Percentiles rank a stretch among this genome's conserved stretches.
Conservation (phyloP, 2,888 invertebrate genomes). For the Erynnis tages region DNA sequence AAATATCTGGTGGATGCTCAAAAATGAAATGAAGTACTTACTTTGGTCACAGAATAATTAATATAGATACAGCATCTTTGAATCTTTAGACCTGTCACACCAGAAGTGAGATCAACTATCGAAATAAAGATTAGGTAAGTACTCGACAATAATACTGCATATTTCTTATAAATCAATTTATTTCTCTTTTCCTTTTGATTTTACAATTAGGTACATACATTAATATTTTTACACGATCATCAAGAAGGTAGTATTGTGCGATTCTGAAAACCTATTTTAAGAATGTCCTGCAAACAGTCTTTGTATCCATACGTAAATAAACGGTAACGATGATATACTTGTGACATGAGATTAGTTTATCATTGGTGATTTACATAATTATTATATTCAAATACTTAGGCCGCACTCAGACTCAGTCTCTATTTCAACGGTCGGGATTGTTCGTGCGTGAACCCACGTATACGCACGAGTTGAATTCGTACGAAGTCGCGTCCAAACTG, state of each 20-base stretch:
- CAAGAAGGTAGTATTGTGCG: conserved; percentile 65
- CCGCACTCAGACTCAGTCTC: too few species aligned
- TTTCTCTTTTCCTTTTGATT: conserved; percentile 37
- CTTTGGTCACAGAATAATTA: too few species aligned
- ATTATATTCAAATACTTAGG: neutral
- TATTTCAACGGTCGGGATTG: too few species aligned
- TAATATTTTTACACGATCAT: conserved; percentile 43
- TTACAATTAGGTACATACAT: conserved; percentile 62
- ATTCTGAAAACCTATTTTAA: conserved; percentile 4
- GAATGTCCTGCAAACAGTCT: conserved; percentile 33
- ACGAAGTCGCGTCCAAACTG: too few species aligned
- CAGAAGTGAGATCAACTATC: too few species aligned
- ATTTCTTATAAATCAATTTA: conserved; percentile 48
- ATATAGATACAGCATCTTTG: too few species aligned
- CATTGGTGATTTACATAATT: neutral
- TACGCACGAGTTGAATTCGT: neutral
- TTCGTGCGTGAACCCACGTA: too few species aligned
- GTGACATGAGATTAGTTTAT: neutral
- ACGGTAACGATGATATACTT: neutral
- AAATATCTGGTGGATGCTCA: too few species aligned
- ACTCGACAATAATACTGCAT: too few species aligned
- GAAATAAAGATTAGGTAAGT: too few species aligned
- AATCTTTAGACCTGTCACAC: too few species aligned
- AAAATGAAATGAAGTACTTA: too few species aligned
- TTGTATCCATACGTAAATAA: conserved; percentile 32